Evolutionary conservation across 2,113 vertebrate species (phyloP).

Genomic region (Centropus unirufus): DNA sequence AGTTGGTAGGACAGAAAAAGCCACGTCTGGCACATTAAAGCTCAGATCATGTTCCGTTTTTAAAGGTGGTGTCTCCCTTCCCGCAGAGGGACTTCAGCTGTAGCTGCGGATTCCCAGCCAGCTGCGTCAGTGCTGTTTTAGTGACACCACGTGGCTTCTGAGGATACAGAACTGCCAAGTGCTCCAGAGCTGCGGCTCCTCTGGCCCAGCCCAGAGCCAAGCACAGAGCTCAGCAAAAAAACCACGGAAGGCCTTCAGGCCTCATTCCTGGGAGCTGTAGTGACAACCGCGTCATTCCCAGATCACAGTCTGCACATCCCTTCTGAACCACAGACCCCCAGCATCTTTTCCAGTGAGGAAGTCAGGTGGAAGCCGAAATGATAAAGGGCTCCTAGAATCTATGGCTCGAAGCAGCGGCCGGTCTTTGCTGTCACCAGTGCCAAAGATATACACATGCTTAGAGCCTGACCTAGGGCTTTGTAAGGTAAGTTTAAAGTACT

Average conservation of each 20-base stretch:
- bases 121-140: conserved; percentile 13
- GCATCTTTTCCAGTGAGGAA: not conserved
- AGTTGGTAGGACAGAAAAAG: not conserved
- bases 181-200: not conserved
- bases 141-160: conserved; percentile 62
- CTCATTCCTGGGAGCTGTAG: not conserved
- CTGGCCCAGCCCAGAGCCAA: not conserved
- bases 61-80: not conserved
- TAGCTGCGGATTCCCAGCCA: not conserved
- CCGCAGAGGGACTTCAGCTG: not conserved
- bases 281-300: not conserved
- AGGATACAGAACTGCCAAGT: not conserved
- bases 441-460: not conserved
- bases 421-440: not conserved
- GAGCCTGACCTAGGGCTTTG: not conserved
- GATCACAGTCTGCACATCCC: not conserved
- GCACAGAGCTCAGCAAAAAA: not conserved
- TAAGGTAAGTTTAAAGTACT: not conserved
- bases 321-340: not conserved
- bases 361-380: not conserved
- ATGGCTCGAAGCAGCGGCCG: not conserved
- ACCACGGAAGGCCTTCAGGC: not conserved
- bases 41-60: not conserved
- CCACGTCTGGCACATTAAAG: not conserved
- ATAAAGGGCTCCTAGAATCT: not conserved